Evolutionary conservation across 2,113 vertebrate species (phyloP).

Genomic region (Sylvilagus bachmani): DNA sequence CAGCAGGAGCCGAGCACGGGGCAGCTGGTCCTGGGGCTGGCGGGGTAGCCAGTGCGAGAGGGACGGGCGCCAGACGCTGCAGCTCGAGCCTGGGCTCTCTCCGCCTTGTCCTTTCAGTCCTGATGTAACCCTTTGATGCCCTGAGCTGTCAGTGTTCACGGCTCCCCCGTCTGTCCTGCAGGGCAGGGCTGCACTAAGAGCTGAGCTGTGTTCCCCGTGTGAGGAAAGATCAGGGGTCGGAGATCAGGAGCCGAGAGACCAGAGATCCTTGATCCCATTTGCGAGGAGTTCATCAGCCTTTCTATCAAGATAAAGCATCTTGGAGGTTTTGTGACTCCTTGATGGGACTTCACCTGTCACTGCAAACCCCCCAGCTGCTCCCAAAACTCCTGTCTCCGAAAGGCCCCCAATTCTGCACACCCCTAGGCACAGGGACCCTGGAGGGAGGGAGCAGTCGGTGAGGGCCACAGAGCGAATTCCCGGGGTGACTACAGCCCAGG

Average conservation of each 20-base stretch:
- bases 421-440: neutral
- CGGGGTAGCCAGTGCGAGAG: no score
- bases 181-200: neutral
- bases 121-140: no score
- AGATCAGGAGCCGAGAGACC: neutral
- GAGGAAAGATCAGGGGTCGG: neutral
- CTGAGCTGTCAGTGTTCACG: no score
- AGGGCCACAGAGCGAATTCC: neutral
- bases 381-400: neutral
- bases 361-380: neutral
- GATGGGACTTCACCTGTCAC: neutral
- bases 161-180: no score
- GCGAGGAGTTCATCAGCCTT: neutral
- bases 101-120: no score
- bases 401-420: neutral
- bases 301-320: neutral
- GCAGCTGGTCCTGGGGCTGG: no score
- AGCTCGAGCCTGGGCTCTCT: no score
- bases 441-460: neutral
- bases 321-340: neutral
- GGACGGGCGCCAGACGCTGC: no score
- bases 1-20: no score
- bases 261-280: neutral
- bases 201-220: neutral
- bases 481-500: neutral